Base-by-base conservation (phyloP, 2,113 vertebrate genomes). In the Atrichornis clamosus region DNA sequence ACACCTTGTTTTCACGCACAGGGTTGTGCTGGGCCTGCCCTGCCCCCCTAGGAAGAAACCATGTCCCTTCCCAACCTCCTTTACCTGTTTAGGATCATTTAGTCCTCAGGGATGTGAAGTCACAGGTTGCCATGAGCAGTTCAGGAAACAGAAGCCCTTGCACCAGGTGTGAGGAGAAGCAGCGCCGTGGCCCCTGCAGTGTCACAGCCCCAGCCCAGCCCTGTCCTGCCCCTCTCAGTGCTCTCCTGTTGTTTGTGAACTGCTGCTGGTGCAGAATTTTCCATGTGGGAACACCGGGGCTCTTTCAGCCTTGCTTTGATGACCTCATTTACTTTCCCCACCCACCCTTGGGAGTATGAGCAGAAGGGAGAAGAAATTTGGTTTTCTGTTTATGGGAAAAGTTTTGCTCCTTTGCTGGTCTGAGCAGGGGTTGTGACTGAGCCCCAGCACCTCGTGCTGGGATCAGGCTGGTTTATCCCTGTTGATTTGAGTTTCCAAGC, bases 171-270 rank as follows among this genome's bases (percentile, higher is more conserved):
- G 56, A 32, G 47, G 21, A 37, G 67, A 6, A 15, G 55, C 56
- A 35, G 44, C 10, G 0, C 13, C 6, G 11, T 7, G 39, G 9
- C 27, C 41, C 60, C 8, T 1, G 17, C 0, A 1, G n/a, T 39
- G 63, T 12, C n/a, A 1, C 39, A 35, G 33, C 12, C 39, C 49
- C 52, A 27, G 24, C 60, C 50, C 63, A 3, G 78, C 64, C 52
- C 77, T 18, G 53, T 12, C 44, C 55, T 14, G 55, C 46, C 44
- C 44, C 47, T 52, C 80, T 52, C 47, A 1, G 33, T 1, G 47
- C 68, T 63, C 81, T 37, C 68, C 68, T 21, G 47, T 13, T 62
- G 22, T 62, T 84, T 32, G 39, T 20, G 13, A 70, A 1, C 33
- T 37, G 67, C 59, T 53, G 33, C 27, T 35, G 47, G 15, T 3